Evolutionary conservation across 2,113 vertebrate genomes (phyloP).

Genomic region (Seriola rivoliana): DNA sequence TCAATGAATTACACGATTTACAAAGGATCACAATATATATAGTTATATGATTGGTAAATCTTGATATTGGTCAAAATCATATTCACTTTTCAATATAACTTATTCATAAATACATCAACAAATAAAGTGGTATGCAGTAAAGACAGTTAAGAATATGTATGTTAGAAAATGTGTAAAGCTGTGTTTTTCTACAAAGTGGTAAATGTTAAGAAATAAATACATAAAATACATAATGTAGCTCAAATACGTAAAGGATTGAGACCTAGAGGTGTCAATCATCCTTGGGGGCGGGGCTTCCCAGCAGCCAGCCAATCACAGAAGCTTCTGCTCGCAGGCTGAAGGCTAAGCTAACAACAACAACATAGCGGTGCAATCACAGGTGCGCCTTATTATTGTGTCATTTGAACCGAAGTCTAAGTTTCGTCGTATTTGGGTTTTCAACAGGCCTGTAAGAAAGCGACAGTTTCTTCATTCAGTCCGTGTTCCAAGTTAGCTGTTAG

Average conservation of each 20-base stretch:
- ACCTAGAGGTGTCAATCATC: background rate
- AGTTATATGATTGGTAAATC: no score
- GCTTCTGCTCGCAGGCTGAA: background rate
- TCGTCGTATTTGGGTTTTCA: background rate
- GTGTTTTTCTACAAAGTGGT: background rate
- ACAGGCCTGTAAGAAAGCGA: background rate
- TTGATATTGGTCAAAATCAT: no score
- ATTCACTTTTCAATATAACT: no score
- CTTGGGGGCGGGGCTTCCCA: background rate
- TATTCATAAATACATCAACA: no score
- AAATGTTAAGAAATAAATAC: background rate
- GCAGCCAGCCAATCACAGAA: constrained; percentile 36
- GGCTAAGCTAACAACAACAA: constrained; percentile 55
- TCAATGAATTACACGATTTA: no score
- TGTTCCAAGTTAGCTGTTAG: background rate
- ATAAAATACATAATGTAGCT: background rate
- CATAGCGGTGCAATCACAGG: background rate
- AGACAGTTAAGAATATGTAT: no score
- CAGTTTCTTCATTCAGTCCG: background rate
- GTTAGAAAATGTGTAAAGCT: no score
- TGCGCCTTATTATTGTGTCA: background rate
- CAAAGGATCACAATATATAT: no score
- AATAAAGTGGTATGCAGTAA: no score
- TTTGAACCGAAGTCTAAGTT: background rate
- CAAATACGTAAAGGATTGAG: background rate